Percentiles rank a stretch among this genome's conserved stretches.
phyloP scores from a whole-genome alignment of 2,888 invertebrate genomes.

The Diloba caeruleocephala region DNA sequence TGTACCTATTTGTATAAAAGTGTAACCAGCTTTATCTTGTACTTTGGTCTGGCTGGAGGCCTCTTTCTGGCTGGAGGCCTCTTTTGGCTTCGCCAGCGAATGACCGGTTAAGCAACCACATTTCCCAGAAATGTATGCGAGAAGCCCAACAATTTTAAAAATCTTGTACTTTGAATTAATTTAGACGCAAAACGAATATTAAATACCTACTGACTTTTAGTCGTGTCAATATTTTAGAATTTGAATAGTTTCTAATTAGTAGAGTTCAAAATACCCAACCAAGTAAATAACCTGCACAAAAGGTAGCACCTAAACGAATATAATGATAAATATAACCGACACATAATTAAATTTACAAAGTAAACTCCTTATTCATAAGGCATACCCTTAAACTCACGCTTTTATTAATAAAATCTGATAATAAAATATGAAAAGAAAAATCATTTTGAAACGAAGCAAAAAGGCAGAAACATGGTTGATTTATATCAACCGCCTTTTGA shows the following conservation, averaged over 20 bases:
- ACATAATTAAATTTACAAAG: conserved; percentile 63
- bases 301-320: neutral
- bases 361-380: conserved; percentile 62
- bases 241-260: no score
- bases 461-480: conserved; percentile 77
- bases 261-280: no score
- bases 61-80: no score
- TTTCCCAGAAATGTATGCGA: no score
- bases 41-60: no score
- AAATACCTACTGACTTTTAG: neutral
- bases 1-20: conserved; percentile 8
- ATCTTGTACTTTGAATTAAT: conserved; percentile 6
- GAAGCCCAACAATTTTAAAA: no score
- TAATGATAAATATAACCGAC: conserved; percentile 12
- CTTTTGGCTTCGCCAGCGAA: no score
- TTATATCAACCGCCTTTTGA: conserved; percentile 80
- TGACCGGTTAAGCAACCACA: no score
- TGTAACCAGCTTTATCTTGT: conserved; percentile 6
- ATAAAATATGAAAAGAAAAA: conserved; percentile 75
- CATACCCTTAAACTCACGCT: conserved; percentile 63
- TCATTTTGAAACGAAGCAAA: conserved; percentile 71
- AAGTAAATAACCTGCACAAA: neutral
- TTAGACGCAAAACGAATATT: neutral
- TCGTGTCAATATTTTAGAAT: neutral
- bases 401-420: conserved; percentile 75